Evolutionary conservation across 2,113 vertebrate genomes (phyloP).

Genomic region (Cyprinodon brontotheroides): DNA sequence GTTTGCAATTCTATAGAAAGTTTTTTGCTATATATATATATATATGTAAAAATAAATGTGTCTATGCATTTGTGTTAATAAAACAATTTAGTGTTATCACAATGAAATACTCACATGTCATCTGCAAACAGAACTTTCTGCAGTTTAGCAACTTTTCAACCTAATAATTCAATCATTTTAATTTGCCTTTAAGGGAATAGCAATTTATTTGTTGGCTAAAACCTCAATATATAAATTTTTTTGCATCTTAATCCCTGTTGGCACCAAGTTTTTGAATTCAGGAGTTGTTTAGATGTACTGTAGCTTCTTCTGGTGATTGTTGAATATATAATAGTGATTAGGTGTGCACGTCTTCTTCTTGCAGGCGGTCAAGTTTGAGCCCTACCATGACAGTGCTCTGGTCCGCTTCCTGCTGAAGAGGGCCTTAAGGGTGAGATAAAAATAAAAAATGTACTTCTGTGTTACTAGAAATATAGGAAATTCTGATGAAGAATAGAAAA

Average conservation of each 20-base stretch:
- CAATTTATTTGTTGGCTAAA: not conserved
- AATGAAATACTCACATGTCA: too few relatives aligned
- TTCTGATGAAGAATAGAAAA: too few relatives aligned
- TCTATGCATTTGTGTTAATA: too few relatives aligned
- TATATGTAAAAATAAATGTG: too few relatives aligned
- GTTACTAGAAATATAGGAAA: not conserved
- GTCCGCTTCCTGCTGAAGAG: constrained; percentile 94
- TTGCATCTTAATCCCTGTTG: too few relatives aligned
- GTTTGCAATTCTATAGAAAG: too few relatives aligned
- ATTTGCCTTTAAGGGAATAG: not conserved
- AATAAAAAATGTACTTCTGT: constrained; percentile 7
- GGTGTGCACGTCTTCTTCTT: constrained; percentile 49
- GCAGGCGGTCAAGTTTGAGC: constrained; percentile 98
- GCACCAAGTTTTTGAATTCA: too few relatives aligned
- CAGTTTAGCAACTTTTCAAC: not conserved
- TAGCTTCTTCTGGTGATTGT: not conserved
- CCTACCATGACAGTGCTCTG: constrained; percentile 95
- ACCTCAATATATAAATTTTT: not conserved
- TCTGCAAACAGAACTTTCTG: not conserved
- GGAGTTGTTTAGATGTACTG: too few relatives aligned
- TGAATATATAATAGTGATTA: not conserved
- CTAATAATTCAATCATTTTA: not conserved
- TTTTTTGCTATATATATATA: too few relatives aligned
- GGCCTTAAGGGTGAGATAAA: constrained; percentile 87
- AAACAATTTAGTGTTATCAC: too few relatives aligned